Conservation (phyloP, 1,140 invertebrate genomes). For the Drosophila nannoptera region DNA sequence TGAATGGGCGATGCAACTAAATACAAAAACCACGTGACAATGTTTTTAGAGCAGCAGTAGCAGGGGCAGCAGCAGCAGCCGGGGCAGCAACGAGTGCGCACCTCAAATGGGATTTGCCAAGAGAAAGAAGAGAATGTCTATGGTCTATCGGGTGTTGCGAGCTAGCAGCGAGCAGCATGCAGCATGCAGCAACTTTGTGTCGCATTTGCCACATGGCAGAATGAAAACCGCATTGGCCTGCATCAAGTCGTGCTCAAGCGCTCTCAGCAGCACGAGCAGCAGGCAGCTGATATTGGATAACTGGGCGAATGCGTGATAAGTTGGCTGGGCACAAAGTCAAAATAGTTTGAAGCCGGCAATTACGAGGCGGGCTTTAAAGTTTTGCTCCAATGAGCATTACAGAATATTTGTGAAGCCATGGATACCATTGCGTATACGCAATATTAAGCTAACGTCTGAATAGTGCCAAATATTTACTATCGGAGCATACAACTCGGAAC, state of each 20-base stretch:
- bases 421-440: no score
- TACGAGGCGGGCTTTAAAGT: not conserved
- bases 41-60: slow-evolving; percentile 50
- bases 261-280: slow-evolving; percentile 4
- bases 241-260: slow-evolving; percentile 42
- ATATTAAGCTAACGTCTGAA: no score
- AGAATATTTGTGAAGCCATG: no score
- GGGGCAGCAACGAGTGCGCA: not conserved
- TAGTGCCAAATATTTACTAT: no score
- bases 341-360: not conserved
- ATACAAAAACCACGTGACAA: slow-evolving; percentile 76
- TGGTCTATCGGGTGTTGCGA: slow-evolving; percentile 18
- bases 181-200: slow-evolving; percentile 42
- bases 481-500: no score
- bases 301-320: slow-evolving; percentile 58
- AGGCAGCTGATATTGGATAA: slow-evolving; percentile 36
- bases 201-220: slow-evolving; percentile 40
- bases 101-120: slow-evolving; percentile 18
- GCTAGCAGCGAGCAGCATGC: slow-evolving; percentile 3
- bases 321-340: slow-evolving; percentile 8
- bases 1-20: slow-evolving; percentile 52
- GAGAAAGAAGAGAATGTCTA: slow-evolving; percentile 7
- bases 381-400: no score
- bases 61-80: no score
- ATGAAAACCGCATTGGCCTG: slow-evolving; percentile 57